Evolutionary conservation across 2,888 invertebrate genomes (phyloP), one percentile per base, ranked within the genome.

Genomic region (Tortrix viridana): DNA sequence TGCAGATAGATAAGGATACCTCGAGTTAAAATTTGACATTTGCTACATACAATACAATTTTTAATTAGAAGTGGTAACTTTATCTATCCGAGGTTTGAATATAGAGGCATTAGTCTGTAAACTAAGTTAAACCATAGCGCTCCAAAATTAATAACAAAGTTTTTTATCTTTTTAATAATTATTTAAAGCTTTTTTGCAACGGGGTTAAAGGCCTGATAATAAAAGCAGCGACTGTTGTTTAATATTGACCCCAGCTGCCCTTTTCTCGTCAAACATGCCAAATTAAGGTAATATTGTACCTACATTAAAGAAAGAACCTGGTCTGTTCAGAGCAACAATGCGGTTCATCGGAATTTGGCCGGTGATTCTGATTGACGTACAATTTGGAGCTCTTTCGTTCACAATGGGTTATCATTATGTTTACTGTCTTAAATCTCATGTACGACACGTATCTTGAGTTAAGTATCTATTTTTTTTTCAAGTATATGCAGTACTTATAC

Each of bases 361-460:
- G 76, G 70, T 70, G 67, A 67, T 67, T 80, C 81, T 88, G 89
- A 88, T 87, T 84, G 89, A 88, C 82, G 76, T 73, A 77, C 84
- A 79, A 81, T 82, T 83, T 78, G 67, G 76, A 74, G 74, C 74
- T 77, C 76, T 81, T 84, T 84, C 76, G 61, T 43, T 56, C 38
- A 66, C 59, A 64, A 66, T 64, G 50, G 84, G 79, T 83, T 81
- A 84, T 83, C 80, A 71, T 71, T 79, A 80, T 85, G 84, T 84
- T 84, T 82, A 81, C 81, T 76, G 73, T 72, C 71, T 76, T 74
- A 76, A 71, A 61, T 73, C 69, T 72, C 74, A 67, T 74, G 71
- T 70, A 66, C 57, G 41, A 63, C 47, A 26, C 14, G 53, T 38
- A 16, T 3, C 50, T 37, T 16, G 19, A 52, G 46, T 52, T 38